Conservation (phyloP, 2,888 invertebrate species). For the Melipona beecheii region DNA sequence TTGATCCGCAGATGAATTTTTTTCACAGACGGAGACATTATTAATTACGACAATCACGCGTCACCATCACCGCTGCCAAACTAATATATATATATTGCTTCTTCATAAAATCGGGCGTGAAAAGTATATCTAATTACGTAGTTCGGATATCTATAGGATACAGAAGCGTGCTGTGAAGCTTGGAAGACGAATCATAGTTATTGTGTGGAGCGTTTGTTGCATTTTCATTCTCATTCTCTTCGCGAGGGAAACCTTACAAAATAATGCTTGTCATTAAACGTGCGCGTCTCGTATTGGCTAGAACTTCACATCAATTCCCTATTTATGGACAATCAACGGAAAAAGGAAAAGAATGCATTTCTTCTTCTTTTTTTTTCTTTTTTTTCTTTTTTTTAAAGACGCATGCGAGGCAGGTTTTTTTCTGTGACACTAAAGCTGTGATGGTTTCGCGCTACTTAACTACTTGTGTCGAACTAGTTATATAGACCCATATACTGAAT, state of each 20-base stretch:
- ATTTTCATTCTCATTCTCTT: background rate
- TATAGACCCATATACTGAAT: conserved; percentile 79
- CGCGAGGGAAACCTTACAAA: background rate
- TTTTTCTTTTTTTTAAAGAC: conserved; percentile 9
- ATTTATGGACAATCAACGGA: conserved; percentile 9
- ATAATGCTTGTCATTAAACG: background rate
- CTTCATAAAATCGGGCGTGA: conserved; percentile 13
- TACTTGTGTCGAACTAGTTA: conserved; percentile 78
- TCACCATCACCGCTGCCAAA: conserved; percentile 68
- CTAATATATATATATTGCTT: conserved; percentile 37
- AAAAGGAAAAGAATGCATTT: background rate
- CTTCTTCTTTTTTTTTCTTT: too few species aligned
- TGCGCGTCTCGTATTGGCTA: conserved; percentile 5
- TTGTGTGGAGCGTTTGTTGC: conserved; percentile 11
- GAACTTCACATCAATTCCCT: conserved; percentile 19
- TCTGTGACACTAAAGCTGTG: conserved; percentile 59
- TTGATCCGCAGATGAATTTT: conserved; percentile 61
- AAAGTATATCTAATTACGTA: conserved; percentile 26
- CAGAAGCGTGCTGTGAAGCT: conserved; percentile 59
- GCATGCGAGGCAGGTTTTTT: conserved; percentile 28
- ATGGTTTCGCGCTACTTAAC: conserved; percentile 72
- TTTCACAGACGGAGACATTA: conserved; percentile 78
- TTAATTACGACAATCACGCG: conserved; percentile 67
- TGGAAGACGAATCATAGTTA: conserved; percentile 67
- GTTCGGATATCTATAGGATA: conserved; percentile 36